These are phyloP conservation scores for Pollenia griseotomentosa DNA, from an alignment of 2,888 invertebrate genomes.

Conservation along the genomic window DNA sequence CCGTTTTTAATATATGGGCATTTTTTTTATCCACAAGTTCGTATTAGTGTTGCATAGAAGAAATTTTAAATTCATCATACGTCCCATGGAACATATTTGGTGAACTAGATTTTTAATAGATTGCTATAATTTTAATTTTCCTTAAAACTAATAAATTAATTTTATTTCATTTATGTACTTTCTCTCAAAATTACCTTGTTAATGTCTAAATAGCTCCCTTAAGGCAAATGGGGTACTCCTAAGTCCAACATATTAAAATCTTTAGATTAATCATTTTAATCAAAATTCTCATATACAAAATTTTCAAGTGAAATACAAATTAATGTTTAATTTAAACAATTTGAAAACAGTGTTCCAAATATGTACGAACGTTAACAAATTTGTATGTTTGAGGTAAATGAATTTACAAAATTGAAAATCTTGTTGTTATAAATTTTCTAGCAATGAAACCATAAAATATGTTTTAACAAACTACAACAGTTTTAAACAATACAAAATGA, in stretches of 20 bases:
- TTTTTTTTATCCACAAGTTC: background rate
- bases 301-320: constrained; percentile 38
- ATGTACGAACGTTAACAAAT: background rate
- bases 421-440: constrained; percentile 48
- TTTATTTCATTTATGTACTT: constrained; percentile 1
- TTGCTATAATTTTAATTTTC: background rate
- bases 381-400: background rate
- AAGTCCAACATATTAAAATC: constrained; percentile 17
- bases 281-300: constrained; percentile 32
- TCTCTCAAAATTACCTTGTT: background rate
- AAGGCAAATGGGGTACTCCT: background rate
- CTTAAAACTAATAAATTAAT: constrained; percentile 20
- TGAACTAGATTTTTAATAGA: too few species aligned
- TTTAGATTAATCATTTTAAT: constrained; percentile 55
- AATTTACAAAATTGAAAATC: constrained; percentile 46
- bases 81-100: background rate
- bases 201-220: constrained; percentile 32
- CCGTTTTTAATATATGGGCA: too few species aligned
- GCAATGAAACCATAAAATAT: constrained; percentile 47
- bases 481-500: background rate
- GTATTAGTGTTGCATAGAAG: background rate
- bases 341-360: background rate
- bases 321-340: constrained; percentile 30
- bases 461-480: constrained; percentile 11
- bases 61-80: constrained; percentile 1